Evolutionary conservation across 2,113 vertebrate species (phyloP).

Genomic region (Dolichotis patagonum): DNA sequence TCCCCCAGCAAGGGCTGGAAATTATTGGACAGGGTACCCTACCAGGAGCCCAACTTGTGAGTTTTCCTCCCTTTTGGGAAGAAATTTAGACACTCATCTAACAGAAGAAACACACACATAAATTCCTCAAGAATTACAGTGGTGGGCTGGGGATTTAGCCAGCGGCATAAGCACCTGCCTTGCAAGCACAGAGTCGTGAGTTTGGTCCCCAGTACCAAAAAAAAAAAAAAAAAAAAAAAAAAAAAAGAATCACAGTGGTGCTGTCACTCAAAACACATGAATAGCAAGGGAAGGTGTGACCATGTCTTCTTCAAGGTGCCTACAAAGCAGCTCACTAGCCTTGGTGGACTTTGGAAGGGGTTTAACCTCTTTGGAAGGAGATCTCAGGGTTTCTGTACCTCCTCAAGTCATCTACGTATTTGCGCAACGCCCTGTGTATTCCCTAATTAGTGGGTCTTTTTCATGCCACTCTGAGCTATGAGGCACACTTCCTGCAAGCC

Average conservation of each 20-base stretch:
- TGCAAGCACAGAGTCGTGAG: too few relatives aligned
- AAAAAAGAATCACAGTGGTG: too few relatives aligned
- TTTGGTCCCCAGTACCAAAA: too few relatives aligned
- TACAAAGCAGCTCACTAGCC: not conserved
- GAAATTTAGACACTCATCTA: not conserved
- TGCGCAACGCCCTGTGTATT: not conserved
- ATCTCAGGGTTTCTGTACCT: not conserved
- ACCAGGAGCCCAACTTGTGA: not conserved
- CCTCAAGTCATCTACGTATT: not conserved
- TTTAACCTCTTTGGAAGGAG: not conserved
- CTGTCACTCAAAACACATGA: not conserved
- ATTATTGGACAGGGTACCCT: fast-evolving
- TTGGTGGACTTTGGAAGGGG: not conserved
- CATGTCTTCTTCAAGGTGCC: not conserved
- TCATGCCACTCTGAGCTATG: too few relatives aligned
- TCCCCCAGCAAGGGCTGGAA: not conserved
- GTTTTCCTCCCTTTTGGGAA: not conserved
- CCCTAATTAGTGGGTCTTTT: not conserved
- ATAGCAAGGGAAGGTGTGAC: not conserved
- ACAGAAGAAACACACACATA: not conserved
- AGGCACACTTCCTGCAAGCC: not conserved
- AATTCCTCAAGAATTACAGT: not conserved
- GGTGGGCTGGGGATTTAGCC: too few relatives aligned
- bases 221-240: too few relatives aligned
- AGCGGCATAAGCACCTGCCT: too few relatives aligned